These are phyloP conservation scores for Danionella dracula DNA, from an alignment of 2,797 vertebrate species.

Conservation along the genomic window DNA sequence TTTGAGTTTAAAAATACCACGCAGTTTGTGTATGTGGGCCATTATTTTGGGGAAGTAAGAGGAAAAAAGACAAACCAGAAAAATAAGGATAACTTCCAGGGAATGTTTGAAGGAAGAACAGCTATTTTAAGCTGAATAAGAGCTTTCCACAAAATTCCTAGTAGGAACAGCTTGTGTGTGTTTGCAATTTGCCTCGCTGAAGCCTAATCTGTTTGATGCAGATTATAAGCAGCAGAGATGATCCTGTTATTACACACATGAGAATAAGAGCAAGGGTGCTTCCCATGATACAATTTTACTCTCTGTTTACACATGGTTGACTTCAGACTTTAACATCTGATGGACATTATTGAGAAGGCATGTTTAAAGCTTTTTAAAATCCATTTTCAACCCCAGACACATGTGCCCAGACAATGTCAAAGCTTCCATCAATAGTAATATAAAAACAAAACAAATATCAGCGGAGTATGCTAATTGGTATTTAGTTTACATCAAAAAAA, in stretches of 20 bases:
- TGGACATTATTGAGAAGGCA: slow-evolving; percentile 52
- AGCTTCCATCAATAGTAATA: too few species aligned
- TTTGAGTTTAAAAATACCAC: too few species aligned
- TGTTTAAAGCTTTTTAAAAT: background rate
- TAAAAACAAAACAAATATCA: too few species aligned
- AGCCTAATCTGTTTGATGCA: slow-evolving; percentile 44
- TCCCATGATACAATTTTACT: background rate
- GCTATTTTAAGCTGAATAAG: slow-evolving; percentile 1
- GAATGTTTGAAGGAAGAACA: background rate
- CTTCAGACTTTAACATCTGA: slow-evolving; percentile 52
- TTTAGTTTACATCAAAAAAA: too few species aligned
- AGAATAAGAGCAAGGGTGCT: slow-evolving; percentile 32
- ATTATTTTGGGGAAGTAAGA: too few species aligned
- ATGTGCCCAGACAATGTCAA: too few species aligned
- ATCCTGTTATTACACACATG: slow-evolving; percentile 57
- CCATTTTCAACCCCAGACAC: too few species aligned
- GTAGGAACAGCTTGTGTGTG: background rate
- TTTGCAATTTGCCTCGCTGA: slow-evolving; percentile 15
- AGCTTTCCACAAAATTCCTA: slow-evolving; percentile 3
- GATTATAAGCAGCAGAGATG: slow-evolving; percentile 44
- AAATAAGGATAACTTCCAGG: too few species aligned
- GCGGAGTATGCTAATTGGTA: too few species aligned
- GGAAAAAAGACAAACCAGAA: too few species aligned
- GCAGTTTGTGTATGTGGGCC: too few species aligned
- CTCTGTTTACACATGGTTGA: background rate